A percentile compares a stretch with the other conserved stretches of the same genome.
Evolutionary conservation across 1,140 invertebrate species (phyloP).

Genomic region (Anadara kagoshimensis): DNA sequence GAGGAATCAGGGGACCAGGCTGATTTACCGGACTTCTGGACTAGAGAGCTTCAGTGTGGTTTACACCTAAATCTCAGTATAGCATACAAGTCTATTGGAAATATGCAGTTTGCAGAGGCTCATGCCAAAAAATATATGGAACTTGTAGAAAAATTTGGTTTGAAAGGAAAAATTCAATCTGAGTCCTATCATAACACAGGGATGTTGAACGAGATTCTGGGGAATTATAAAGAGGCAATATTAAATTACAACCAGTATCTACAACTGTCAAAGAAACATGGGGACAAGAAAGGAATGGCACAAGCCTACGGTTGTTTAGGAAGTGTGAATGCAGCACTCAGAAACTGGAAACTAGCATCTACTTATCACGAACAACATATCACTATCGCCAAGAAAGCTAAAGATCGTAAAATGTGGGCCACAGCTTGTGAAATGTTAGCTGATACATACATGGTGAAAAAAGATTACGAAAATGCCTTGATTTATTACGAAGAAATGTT

Average conservation of each 20-base stretch:
- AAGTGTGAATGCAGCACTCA: conserved; percentile 60
- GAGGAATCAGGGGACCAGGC: conserved; percentile 49
- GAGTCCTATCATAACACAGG: conserved; percentile 68
- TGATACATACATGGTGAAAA: conserved; percentile 63
- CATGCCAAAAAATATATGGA: conserved; percentile 62
- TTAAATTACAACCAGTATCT: conserved; percentile 62
- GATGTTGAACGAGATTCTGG: conserved; percentile 66
- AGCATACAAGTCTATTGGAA: conserved; percentile 69
- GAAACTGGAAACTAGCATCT: conserved; percentile 60
- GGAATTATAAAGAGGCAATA: conserved; percentile 62
- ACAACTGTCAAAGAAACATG: conserved; percentile 50
- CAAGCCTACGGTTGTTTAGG: conserved; percentile 70
- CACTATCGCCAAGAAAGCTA: conserved; percentile 52
- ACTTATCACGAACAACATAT: conserved; percentile 68
- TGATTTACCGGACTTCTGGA: conserved; percentile 66
- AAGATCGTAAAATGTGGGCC: conserved; percentile 52
- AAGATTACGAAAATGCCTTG: conserved; percentile 59
- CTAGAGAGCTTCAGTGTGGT: conserved; percentile 65
- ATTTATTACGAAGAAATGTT: conserved; percentile 52
- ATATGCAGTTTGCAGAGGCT: conserved; percentile 58
- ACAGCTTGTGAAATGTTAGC: conserved; percentile 65
- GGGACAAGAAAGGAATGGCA: conserved; percentile 59
- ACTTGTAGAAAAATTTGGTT: conserved; percentile 53
- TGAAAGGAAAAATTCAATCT: conserved; percentile 48
- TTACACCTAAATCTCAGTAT: conserved; percentile 70